phyloP scores from a whole-genome alignment of 1,140 invertebrate species.

The Venustaconcha ellipsiformis region DNA sequence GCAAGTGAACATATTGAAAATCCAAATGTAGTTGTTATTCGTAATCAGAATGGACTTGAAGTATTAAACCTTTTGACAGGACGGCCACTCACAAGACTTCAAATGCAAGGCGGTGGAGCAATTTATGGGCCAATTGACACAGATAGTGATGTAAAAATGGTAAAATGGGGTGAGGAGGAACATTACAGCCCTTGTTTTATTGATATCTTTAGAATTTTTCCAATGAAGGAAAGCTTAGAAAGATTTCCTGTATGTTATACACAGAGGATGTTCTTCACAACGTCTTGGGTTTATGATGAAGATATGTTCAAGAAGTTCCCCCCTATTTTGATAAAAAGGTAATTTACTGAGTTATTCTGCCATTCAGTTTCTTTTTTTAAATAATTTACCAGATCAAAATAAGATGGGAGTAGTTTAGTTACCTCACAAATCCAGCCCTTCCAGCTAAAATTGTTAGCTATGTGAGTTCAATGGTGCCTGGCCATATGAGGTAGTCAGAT shows the following conservation, averaged over 20 bases:
- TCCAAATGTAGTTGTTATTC: slow-evolving; percentile 56
- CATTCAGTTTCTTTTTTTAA: background rate
- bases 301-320: slow-evolving; percentile 56
- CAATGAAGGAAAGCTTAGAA: slow-evolving; percentile 55
- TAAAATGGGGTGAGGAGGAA: slow-evolving; percentile 51
- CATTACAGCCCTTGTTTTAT: slow-evolving; percentile 53
- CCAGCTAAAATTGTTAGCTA: background rate
- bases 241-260: slow-evolving; percentile 51
- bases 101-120: slow-evolving; percentile 40
- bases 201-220: slow-evolving; percentile 53
- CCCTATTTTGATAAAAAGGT: slow-evolving; percentile 56
- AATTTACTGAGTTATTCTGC: background rate
- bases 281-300: slow-evolving; percentile 59
- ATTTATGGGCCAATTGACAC: slow-evolving; percentile 55
- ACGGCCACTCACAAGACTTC: slow-evolving; percentile 55
- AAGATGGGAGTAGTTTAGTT: background rate
- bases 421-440: too few species aligned
- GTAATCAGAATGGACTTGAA: slow-evolving; percentile 56
- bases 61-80: slow-evolving; percentile 58
- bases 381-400: too few species aligned
- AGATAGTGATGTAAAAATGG: slow-evolving; percentile 52
- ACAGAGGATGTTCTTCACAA: slow-evolving; percentile 52
- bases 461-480: too few species aligned
- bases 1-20: slow-evolving; percentile 52
- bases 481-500: too few species aligned